A percentile compares a stretch with the other conserved stretches of the same genome.
Evolutionary conservation across 2,888 invertebrate genomes (phyloP).

Genomic region (Andrena flavipes): DNA sequence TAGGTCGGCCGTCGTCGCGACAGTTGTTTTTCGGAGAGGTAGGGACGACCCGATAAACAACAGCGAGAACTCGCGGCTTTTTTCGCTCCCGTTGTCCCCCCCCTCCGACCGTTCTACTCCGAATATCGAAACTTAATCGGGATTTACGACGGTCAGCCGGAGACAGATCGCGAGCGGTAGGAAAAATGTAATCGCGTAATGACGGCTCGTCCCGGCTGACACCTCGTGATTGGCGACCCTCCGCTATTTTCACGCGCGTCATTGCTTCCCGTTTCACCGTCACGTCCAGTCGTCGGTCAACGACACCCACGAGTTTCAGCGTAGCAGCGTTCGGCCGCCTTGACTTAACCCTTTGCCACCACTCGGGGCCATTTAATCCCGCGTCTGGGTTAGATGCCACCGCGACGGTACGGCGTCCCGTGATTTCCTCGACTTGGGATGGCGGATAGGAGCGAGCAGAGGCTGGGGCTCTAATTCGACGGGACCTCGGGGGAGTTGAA

Average conservation of each 20-base stretch:
- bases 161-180: constrained; percentile 72
- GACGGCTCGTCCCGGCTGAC: constrained; percentile 74
- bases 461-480: constrained; percentile 34
- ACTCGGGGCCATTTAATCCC: background rate
- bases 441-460: constrained; percentile 26
- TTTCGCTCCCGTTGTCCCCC: background rate
- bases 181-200: constrained; percentile 80
- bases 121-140: constrained; percentile 73
- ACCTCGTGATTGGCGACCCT: constrained; percentile 70
- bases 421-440: background rate
- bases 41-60: constrained; percentile 41
- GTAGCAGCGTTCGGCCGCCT: constrained; percentile 4
- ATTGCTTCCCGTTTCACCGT: constrained; percentile 25
- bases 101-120: constrained; percentile 49
- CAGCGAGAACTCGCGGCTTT: constrained; percentile 20
- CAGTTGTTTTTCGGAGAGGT: background rate
- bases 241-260: constrained; percentile 60
- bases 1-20: constrained; percentile 30
- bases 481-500: constrained; percentile 40
- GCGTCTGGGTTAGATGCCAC: too few relatives aligned
- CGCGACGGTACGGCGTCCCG: too few relatives aligned
- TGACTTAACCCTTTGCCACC: background rate
- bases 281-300: constrained; percentile 37
- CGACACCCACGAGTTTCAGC: constrained; percentile 26
- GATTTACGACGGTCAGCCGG: constrained; percentile 72